Base-by-base conservation (phyloP, 2,113 vertebrate genomes). In the Bombycilla garrulus region DNA sequence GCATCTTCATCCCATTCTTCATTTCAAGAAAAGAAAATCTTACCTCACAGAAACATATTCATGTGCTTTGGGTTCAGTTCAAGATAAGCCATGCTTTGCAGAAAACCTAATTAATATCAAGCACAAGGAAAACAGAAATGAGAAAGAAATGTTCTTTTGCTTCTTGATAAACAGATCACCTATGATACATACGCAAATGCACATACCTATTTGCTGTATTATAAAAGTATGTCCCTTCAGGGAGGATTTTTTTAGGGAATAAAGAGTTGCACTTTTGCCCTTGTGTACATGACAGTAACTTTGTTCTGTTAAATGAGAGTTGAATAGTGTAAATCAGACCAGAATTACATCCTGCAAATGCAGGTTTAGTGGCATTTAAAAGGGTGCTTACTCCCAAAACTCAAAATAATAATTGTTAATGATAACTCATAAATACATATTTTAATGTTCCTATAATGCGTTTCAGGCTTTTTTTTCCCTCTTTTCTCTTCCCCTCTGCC, bases 61-160 rank as follows among this genome's bases (percentile, higher is more conserved):
- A 95, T 97, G 92, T 95, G 88, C 97, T 95, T 97, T 96, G 94
- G 95, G 97, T 98, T 97, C 95, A 94, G 94, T 94, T 91, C 80
- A 96, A 98, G 97, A 98, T 98, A 98, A 98, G 97, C 96, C 0
- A 7, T 81, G 88, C 96, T 95, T 96, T 97, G 95, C 97, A 96
- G 92, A 95, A 98, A 97, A 96, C 78, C 96, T 98, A 98, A 98
- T 98, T 98, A 98, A 98, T 98, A 98, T 96, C 97, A 98, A 96
- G 97, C 97, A 97, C 84, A 94, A 94, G 92, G 90, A 97, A 97
- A 98, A 95, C 62, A 97, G 87, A 97, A 97, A 96, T 69, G 85
- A 96, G 94, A 96, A 95, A 82, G 96, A 96, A 98, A 88, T 86
- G 64, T 92, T 60, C 96, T 96, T 96, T 96, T 91, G 92, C 96